Evolutionary conservation across 2,888 invertebrate genomes (phyloP).

Genomic region (Hydriomena furcata): DNA sequence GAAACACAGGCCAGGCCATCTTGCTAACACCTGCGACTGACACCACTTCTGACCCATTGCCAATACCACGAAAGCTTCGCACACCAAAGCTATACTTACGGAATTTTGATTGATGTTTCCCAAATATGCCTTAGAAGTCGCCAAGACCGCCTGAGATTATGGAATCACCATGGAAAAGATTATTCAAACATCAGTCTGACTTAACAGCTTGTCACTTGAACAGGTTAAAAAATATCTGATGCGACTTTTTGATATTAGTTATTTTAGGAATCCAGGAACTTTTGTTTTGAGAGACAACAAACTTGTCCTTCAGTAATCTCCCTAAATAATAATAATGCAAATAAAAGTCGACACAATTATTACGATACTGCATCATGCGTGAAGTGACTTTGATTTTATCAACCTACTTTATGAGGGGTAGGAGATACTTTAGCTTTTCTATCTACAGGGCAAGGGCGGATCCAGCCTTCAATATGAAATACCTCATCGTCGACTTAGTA

Average conservation of each 20-base stretch:
- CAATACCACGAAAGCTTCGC: conserved; percentile 57
- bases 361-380: neutral
- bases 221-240: neutral
- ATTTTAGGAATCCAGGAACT: too few relatives aligned
- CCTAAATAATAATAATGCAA: neutral
- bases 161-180: conserved; percentile 3
- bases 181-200: neutral
- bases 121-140: conserved; percentile 49
- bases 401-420: neutral
- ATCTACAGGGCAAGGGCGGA: neutral
- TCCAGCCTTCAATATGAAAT: too few relatives aligned
- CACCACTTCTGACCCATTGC: conserved; percentile 43
- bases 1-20: conserved; percentile 76
- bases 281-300: neutral
- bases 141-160: conserved; percentile 4
- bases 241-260: too few relatives aligned
- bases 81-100: conserved; percentile 62
- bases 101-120: conserved; percentile 42
- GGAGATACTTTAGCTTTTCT: neutral
- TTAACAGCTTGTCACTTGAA: neutral
- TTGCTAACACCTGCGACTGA: conserved; percentile 70
- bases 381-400: too few relatives aligned
- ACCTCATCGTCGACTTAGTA: too few relatives aligned
- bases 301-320: too few relatives aligned
- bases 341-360: neutral